Percentiles rank a stretch among this genome's conserved stretches.
Evolutionary conservation across 2,888 invertebrate genomes (phyloP).

Genomic region (Trissoscelio sp.): DNA sequence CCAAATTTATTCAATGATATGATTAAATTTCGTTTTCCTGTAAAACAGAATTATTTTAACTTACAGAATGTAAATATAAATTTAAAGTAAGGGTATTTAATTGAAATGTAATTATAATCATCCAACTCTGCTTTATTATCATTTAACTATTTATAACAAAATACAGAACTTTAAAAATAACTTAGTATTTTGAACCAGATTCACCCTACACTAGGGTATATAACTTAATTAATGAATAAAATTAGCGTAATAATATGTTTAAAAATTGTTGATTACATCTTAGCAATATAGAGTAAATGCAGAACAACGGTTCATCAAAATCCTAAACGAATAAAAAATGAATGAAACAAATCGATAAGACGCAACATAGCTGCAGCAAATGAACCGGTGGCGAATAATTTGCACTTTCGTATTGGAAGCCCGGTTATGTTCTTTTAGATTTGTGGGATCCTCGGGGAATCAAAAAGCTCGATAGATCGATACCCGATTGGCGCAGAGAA

Average conservation of each 20-base stretch:
- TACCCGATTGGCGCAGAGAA: constrained; percentile 62
- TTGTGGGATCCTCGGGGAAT: constrained; percentile 57
- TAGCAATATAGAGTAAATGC: background rate
- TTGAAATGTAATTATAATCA: too few relatives aligned
- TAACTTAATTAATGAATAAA: too few relatives aligned
- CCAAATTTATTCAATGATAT: too few relatives aligned
- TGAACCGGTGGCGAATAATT: background rate
- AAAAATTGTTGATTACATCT: background rate
- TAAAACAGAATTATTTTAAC: too few relatives aligned
- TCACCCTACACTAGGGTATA: too few relatives aligned
- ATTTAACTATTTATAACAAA: too few relatives aligned
- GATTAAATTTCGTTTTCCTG: too few relatives aligned
- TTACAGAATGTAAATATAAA: too few relatives aligned
- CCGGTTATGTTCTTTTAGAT: constrained; percentile 37
- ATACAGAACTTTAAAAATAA: too few relatives aligned
- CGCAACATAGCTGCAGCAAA: background rate
- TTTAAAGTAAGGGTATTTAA: too few relatives aligned
- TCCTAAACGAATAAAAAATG: background rate
- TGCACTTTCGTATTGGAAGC: constrained; percentile 13
- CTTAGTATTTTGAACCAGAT: too few relatives aligned
- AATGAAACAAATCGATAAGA: constrained; percentile 3
- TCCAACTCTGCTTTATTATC: too few relatives aligned
- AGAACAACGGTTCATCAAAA: background rate
- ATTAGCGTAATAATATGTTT: background rate
- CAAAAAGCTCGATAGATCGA: constrained; percentile 63